Conservation (phyloP, 2,113 vertebrate genomes). For the Guaruba guarouba region DNA sequence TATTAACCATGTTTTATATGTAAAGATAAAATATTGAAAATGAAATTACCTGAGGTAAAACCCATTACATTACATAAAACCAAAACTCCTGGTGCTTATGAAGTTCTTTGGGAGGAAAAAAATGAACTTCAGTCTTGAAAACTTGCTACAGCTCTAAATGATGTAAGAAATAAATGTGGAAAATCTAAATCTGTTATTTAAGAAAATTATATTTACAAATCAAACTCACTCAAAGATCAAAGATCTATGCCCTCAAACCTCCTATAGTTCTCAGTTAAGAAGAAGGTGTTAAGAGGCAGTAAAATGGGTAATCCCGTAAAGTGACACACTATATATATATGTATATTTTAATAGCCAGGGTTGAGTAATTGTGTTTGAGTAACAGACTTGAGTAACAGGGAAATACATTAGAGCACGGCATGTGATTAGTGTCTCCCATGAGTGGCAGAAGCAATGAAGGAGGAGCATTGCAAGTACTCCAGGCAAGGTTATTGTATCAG, state of each 20-base stretch:
- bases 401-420: neutral
- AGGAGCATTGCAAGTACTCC: neutral
- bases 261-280: conserved; percentile 11
- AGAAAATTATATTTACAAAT: conserved; percentile 48
- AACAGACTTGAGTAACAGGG: neutral
- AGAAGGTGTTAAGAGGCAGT: conserved; percentile 24
- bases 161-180: conserved; percentile 12
- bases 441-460: neutral
- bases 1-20: conserved; percentile 46
- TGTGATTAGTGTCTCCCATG: neutral
- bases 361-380: neutral
- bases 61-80: conserved; percentile 15
- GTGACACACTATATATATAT: fast-evolving
- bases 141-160: conserved; percentile 2
- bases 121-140: neutral
- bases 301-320: neutral
- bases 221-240: conserved; percentile 15
- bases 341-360: neutral
- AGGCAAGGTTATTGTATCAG: neutral
- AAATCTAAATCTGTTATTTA: conserved; percentile 31
- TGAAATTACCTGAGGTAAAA: conserved; percentile 59
- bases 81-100: conserved; percentile 14
- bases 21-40: conserved; percentile 62
- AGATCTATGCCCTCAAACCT: conserved; percentile 2
- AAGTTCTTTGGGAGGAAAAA: conserved; percentile 38